Evolutionary conservation across 1,140 invertebrate genomes (phyloP), one percentile per base, ranked within the genome.

Genomic region (Akabosia matsudoensis): DNA sequence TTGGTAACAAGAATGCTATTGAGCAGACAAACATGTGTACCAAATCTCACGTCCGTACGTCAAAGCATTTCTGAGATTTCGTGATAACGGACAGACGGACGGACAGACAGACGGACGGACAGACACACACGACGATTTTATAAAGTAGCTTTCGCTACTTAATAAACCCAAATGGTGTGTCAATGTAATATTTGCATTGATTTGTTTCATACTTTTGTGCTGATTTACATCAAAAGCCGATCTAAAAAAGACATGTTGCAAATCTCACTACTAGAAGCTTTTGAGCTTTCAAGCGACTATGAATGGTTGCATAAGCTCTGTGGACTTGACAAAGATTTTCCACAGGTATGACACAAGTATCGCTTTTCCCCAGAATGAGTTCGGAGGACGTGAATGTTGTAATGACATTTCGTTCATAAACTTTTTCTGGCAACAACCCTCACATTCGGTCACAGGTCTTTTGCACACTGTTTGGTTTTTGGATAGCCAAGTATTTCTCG

Each of bases 291-390:
- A 51, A 45, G 71, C 3, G 71, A 45, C n/a, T 26, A 13, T 16
- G 51, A n/a, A 24, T 73, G 71, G 51, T 51, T 73, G 34, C 16
- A 73, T 26, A 73, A 45, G n/a, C 33, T 16, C 26, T 80, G 71
- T 54, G 31, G 54, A 75, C 87, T 88, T 75, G 82, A 81, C 79
- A 85, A 88, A 4, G 87, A 87, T 70, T 85, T 76, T 79, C 87
- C 87, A 0, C 87, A 82, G 16, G 80, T 81, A 52, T 84, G 83
- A 34, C 74, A 75, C 4, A 61, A 16, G 54, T 61, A 61, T 22
- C 13, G 54, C 24, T 61, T 61, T 61, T 61, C 54, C 77, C 72
- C 70, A 37, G 70, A 45, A 51, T 73, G 71, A 16, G 51, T 26
- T 24, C 71, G 7, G 18, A 13, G 54, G n/a, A n/a, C n/a, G 76